A percentile compares a stretch with the other conserved stretches of the same genome.
These are phyloP conservation scores for Teleiodes luculella DNA, from an alignment of 2,888 invertebrate genomes.

Conservation along the genomic window DNA sequence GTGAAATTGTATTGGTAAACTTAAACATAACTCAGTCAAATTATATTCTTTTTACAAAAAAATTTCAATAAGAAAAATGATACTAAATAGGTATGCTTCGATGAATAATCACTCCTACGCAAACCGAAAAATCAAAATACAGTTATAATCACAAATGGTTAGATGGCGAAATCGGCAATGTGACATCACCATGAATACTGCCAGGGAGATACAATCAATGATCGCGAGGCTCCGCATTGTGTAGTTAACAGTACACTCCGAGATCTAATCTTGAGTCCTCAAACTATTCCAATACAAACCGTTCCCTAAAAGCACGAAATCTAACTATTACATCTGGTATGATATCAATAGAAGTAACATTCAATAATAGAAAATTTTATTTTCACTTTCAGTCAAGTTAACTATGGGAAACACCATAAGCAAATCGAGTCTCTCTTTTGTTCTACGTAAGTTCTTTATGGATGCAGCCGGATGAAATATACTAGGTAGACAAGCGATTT, in stretches of 20 bases:
- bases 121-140: conserved; percentile 21
- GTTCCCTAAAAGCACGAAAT: background rate
- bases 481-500: conserved; percentile 9
- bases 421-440: conserved; percentile 30
- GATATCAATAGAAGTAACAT: conserved; percentile 12
- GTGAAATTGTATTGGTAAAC: too few relatives aligned
- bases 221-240: conserved; percentile 3
- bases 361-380: conserved; percentile 22
- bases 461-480: conserved; percentile 16
- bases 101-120: conserved; percentile 11
- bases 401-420: conserved; percentile 31
- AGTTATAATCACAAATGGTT: conserved; percentile 36
- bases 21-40: too few relatives aligned
- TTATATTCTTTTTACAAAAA: too few relatives aligned
- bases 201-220: conserved; percentile 38
- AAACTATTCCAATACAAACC: background rate
- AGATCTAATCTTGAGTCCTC: background rate
- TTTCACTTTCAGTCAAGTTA: conserved; percentile 35
- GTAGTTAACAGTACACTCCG: background rate
- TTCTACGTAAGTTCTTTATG: conserved; percentile 15
- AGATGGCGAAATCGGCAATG: conserved; percentile 38
- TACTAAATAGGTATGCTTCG: background rate
- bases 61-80: too few relatives aligned
- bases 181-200: conserved; percentile 56
- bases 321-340: background rate